Evolutionary conservation across 2,797 vertebrate species (phyloP), one percentile per base, ranked within the genome.

Genomic region (Phalanger gymnotis): DNA sequence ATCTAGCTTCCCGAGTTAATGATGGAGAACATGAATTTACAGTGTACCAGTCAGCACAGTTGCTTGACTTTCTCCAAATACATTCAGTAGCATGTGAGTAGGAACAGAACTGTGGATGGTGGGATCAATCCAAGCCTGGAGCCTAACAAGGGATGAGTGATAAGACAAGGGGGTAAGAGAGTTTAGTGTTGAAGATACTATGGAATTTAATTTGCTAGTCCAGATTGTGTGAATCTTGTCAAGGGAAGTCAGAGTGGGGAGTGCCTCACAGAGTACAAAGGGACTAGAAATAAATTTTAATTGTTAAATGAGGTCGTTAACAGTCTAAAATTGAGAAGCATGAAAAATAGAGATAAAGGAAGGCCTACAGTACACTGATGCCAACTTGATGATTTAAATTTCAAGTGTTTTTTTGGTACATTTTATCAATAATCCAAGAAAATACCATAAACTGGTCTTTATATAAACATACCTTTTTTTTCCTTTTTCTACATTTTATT

Each of bases 391-490:
- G 54, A 93, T 57, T 96, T 92, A 95, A 94, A 91, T 92, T 31
- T 94, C 25, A 94, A 92, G 4, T 14, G 58, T 81, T 40, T 81
- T 94, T 53, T 9, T 1, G 16, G 81, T 53, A 95, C 87, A 14
- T 19, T 91, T 93, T 92, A 93, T 27, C 53, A 54, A 95, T 4
- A 47, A 95, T 92, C 7, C 92, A 2, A 95, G 73, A 95, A 96
- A 94, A 96, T 31, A n/a, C 31, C 52, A 94, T 7, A 55, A 2
- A 90, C 54, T 66, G 66, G 25, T 92, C 52, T 90, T 54, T 51
- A 51, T 52, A 92, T 73, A 90, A 56, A 34, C 16, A 91, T 92
- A 94, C 92, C 27, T 90, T 47, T 92, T 14, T n/a, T 90, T 92
- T n/a, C 55, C 90, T 53, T 56, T 51, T 90, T 0, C 95, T 93